These are phyloP conservation scores for Orthosia cruda DNA, from an alignment of 2,888 invertebrate genomes.

Conservation along the genomic window DNA sequence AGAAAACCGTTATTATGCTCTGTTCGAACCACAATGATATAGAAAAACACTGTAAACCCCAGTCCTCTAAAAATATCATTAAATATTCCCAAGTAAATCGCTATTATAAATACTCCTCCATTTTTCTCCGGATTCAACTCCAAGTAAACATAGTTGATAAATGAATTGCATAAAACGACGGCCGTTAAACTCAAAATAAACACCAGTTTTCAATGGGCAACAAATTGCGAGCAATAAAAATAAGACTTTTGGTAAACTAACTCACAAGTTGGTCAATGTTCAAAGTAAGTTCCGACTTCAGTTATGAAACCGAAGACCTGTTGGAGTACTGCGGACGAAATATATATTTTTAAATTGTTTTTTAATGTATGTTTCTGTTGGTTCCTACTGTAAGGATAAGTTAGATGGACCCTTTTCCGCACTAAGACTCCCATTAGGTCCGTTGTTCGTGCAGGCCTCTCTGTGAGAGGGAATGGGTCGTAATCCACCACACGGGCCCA, in stretches of 20 bases:
- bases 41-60: background rate
- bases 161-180: conserved; percentile 29
- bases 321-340: too few relatives aligned
- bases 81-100: background rate
- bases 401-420: too few relatives aligned
- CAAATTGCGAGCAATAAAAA: conserved; percentile 42
- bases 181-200: conserved; percentile 28
- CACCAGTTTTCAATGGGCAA: conserved; percentile 34
- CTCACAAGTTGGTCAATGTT: conserved; percentile 43
- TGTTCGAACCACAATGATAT: background rate
- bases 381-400: too few relatives aligned
- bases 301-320: conserved; percentile 30
- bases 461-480: too few relatives aligned
- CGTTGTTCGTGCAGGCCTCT: too few relatives aligned
- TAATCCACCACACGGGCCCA: too few relatives aligned
- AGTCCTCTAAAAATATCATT: background rate
- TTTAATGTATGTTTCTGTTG: background rate
- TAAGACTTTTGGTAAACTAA: conserved; percentile 33
- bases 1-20: too few relatives aligned
- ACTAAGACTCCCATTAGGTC: too few relatives aligned
- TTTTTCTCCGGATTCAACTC: conserved; percentile 18
- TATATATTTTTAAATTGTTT: too few relatives aligned
- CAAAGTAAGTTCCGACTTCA: conserved; percentile 59
- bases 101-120: conserved; percentile 9
- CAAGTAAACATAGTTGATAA: conserved; percentile 22